These are phyloP conservation scores for Syngnathus typhle DNA, from an alignment of 2,113 vertebrate genomes.

Conservation along the genomic window DNA sequence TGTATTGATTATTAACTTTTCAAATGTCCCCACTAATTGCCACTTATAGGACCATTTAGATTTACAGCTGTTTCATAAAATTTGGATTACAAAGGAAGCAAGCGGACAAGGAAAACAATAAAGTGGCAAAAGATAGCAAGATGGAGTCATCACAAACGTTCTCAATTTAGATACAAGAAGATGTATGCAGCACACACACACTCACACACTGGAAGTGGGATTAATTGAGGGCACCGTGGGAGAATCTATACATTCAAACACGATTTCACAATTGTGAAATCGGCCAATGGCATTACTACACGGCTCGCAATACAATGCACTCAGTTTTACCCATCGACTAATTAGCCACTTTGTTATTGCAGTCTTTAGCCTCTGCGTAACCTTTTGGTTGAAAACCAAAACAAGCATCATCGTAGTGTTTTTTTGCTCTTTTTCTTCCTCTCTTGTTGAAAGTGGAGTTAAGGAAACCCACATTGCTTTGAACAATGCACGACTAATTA, in stretches of 20 bases:
- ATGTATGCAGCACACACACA: not conserved
- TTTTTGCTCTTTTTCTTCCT: not conserved
- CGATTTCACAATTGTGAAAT: too few relatives aligned
- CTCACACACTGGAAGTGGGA: too few relatives aligned
- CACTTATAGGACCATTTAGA: not conserved
- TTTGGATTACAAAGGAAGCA: not conserved
- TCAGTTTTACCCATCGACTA: not conserved
- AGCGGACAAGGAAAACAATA: not conserved
- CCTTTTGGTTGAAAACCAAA: not conserved
- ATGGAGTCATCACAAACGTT: constrained; percentile 98
- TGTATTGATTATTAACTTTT: not conserved
- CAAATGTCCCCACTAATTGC: not conserved
- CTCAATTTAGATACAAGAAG: constrained; percentile 65
- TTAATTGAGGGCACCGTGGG: too few relatives aligned
- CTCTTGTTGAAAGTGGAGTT: not conserved
- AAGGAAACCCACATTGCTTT: not conserved
- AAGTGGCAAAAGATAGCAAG: not conserved
- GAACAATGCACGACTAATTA: not conserved
- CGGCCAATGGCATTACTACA: not conserved
- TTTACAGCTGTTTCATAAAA: not conserved
- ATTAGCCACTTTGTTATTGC: not conserved
- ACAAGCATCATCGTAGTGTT: not conserved
- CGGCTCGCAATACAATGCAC: not conserved
- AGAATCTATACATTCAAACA: too few relatives aligned
- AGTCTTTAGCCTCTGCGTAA: not conserved